Base-by-base conservation (phyloP, 1,140 invertebrate genomes). In the Caenorhabditis latens region DNA sequence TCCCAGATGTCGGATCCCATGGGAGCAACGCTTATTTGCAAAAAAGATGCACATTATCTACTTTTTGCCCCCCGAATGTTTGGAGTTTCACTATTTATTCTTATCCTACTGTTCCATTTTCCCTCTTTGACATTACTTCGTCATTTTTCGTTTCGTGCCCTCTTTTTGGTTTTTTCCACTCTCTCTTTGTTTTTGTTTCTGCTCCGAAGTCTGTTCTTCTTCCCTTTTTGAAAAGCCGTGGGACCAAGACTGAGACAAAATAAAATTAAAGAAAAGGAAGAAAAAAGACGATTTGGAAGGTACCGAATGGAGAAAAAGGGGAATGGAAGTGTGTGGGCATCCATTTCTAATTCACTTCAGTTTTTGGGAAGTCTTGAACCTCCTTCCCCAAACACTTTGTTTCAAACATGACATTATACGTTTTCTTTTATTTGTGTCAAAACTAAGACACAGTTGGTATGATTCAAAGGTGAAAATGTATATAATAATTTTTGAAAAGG, bases 301-400 rank as follows among this genome's bases (percentile, higher is more conserved):
- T 79, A 79, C 46, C 3, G 71, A 71, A 71, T 71, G 67, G 42
- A 79, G 5, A 40, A 50, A 63, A 63, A 63, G 14, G 46, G 6
- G 71, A 79, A 79, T 50, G 71, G 67, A 65, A 46, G 43, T 79
- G 71, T 79, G 71, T 79, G 71, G 71, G 71, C 71, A 50, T 79
- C 71, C 71, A n/a, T 79, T 79, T 79, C 71, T 50, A 79, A 79
- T 79, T 50, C 11, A 79, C 40, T 79, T 79, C 14, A 50, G 3
- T 7, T 42, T 21, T 48, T 6, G 43, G 50, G 16, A 46, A 43
- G 65, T 19, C 65, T 79, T 50, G 21, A 79, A 79, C 71, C 71
- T 46, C 46, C 14, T 32, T 63, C 14, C 14, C 11, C 32, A 19
- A 4, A 14, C 21, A 79, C n/a, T 79, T 50, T 63, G 21, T 63